Base-by-base conservation (phyloP, 2,797 vertebrate genomes). In the Gymnopithys bicolor region DNA sequence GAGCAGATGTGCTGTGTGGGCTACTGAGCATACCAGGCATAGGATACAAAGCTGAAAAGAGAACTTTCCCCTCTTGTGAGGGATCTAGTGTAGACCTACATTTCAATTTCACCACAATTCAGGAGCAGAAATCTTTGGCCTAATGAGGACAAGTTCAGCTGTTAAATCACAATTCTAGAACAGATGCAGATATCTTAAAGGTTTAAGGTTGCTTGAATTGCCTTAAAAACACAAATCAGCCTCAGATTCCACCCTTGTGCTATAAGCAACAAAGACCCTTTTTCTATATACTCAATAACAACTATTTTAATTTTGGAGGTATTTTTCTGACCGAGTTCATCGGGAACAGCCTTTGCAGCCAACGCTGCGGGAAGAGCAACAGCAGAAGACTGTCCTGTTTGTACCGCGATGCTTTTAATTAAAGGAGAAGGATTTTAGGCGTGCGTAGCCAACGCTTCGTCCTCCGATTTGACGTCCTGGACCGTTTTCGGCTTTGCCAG, bases 381-480 rank as follows among this genome's bases (percentile, higher is more conserved):
- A 19, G 19, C 52, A n/a, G 35, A 8, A 83, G 46, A 32, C 19
- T 4, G 33, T 24, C 53, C 66, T 41, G 12, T 27, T 46, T 23
- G 43, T 32, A 18, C 41, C n/a, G 3, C 5, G 21, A 11, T 15
- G 51, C 11, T 69, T 93, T 76, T 45, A 13, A 32, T 33, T 25
- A 5, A 48, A 27, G 46, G 16, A 37, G 52, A 4, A 0, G 11
- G 14, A 7, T 73, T 83, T 67, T 4, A 5, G 32, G 15, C 3
- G 3, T 6, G 43, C 1, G 1, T 21, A 10, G 70, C 27, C 68
- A 18, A 3, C 28, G 0, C n/a, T 56, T 21, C 11, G 13, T 32
- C 7, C 46, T 33, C 25, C 4, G 3, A 2, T 53, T 46, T 43
- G n/a, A 22, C 6, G 11, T 4, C n/a, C n/a, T 7, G 10, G 77